A percentile compares a stretch with the other conserved stretches of the same genome.
Conservation (phyloP, 2,888 invertebrate genomes). For the Agriotes lineatus region DNA sequence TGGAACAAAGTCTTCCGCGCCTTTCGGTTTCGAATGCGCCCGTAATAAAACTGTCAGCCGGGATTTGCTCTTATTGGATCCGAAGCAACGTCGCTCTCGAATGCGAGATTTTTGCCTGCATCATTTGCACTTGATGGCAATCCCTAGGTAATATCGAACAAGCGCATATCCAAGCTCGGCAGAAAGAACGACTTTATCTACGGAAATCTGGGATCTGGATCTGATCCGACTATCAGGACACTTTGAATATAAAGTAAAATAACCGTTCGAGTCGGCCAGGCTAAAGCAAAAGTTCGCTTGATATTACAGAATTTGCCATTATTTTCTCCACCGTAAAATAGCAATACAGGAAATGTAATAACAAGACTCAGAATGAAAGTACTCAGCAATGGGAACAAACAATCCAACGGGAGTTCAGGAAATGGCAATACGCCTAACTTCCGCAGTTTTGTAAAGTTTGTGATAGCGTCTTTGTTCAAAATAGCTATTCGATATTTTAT, state of each 20-base stretch:
- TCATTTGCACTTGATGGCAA: slow-evolving; percentile 33
- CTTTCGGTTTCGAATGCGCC: slow-evolving; percentile 7
- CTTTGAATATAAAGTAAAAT: slow-evolving; percentile 29
- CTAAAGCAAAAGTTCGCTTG: slow-evolving; percentile 20
- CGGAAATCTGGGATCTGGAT: slow-evolving; percentile 25
- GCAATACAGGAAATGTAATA: not conserved
- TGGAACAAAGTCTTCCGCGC: not conserved
- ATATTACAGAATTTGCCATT: slow-evolving; percentile 20
- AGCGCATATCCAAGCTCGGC: slow-evolving; percentile 17
- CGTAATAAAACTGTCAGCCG: slow-evolving; percentile 30
- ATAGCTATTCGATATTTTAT: not conserved
- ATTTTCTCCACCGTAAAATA: slow-evolving; percentile 3
- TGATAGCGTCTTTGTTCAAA: not conserved
- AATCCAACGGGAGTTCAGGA: not conserved
- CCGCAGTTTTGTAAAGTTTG: not conserved
- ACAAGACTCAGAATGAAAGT: not conserved
- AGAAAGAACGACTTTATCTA: slow-evolving; percentile 29
- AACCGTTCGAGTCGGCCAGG: slow-evolving; percentile 19
- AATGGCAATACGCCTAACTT: slow-evolving; percentile 11
- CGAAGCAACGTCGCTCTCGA: slow-evolving; percentile 12
- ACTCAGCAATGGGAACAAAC: not conserved
- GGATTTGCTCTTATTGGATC: slow-evolving; percentile 29
- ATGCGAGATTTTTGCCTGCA: slow-evolving; percentile 30
- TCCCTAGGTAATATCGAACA: slow-evolving; percentile 21
- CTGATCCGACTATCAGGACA: slow-evolving; percentile 31